Evolutionary conservation across 2,888 invertebrate genomes (phyloP).

Genomic region (Heliconius ethilla): DNA sequence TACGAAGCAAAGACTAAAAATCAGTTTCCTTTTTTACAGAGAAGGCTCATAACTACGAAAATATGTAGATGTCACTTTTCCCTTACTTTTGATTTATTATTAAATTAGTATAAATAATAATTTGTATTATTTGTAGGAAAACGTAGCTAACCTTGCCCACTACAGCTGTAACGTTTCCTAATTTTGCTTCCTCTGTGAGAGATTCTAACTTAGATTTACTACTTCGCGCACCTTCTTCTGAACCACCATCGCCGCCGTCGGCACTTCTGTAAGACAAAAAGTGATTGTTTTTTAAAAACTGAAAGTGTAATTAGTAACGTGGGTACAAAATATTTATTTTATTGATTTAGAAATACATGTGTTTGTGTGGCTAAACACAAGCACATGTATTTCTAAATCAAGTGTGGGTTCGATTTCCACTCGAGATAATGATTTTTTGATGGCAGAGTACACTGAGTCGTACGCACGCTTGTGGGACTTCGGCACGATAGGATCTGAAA

Average conservation of each 20-base stretch:
- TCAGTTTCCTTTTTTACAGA: not conserved
- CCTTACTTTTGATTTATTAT: not conserved
- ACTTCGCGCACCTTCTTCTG: constrained; percentile 73
- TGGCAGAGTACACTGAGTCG: too few relatives aligned
- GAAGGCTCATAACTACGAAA: not conserved
- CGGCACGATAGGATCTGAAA: too few relatives aligned
- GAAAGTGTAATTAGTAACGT: too few relatives aligned
- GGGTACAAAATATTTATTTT: too few relatives aligned
- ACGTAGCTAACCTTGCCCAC: constrained; percentile 85
- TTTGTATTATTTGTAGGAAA: too few relatives aligned
- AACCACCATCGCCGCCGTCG: constrained; percentile 83
- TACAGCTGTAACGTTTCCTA: constrained; percentile 90
- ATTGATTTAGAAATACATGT: too few relatives aligned
- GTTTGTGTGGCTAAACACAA: too few relatives aligned
- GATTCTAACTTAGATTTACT: constrained; percentile 77
- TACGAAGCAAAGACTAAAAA: not conserved
- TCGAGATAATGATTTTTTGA: too few relatives aligned
- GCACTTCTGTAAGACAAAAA: constrained; percentile 78
- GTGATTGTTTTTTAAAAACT: not conserved
- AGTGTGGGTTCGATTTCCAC: too few relatives aligned
- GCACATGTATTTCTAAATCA: too few relatives aligned
- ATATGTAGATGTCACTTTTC: not conserved
- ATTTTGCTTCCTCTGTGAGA: constrained; percentile 83
- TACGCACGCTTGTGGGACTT: too few relatives aligned
- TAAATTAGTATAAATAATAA: not conserved